Base-by-base conservation (phyloP, 2,888 invertebrate genomes). In the Limnephilus rhombicus region DNA sequence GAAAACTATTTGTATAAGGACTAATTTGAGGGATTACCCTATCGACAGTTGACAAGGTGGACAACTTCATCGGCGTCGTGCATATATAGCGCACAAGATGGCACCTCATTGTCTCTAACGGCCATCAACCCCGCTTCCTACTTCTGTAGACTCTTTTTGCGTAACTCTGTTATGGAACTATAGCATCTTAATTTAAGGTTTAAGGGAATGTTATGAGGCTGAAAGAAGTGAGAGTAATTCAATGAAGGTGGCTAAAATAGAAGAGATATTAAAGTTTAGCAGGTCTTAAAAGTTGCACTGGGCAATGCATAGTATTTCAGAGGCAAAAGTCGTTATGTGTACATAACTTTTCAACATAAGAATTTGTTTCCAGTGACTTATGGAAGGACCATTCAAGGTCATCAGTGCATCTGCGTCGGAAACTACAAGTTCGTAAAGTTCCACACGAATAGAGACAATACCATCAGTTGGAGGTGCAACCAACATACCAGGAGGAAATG, bases 401-500 rank as follows among this genome's bases (percentile, higher is more conserved):
- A 80, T n/a, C 88, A 37, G 13, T 92, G 92, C 80, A 89, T 91
- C 24, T 68, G n/a, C 53, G 18, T 92, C 12, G 89, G 90, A 15
- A 41, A 80, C n/a, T 81, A 45, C 81, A 88, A 90, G n/a, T 92
- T 89, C 37, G 85, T 37, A 24, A 85, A 49, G 85, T 89, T 80
- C 68, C 89, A 82, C n/a, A n/a, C 31, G 31, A 88, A 88, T 13
- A 29, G 41, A 18, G 41, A 53, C 45, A 85, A 89, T 31, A 53
- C 81, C n/a, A 80, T 82, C 13, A 85, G 85, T 18, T 92, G 92
- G 92, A 89, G 92, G 53, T 92, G 92, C 37, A 91, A 87, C 83
- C 91, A 86, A 31, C 85, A 91, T 41, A 53, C 80, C 68, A 89
- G 81, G 53, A 45, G 5, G 15, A 87, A 87, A 24, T 92, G 92